Evolutionary conservation across 2,888 invertebrate species (phyloP), one percentile per base, ranked within the genome.

Genomic region (Tyria jacobaeae): DNA sequence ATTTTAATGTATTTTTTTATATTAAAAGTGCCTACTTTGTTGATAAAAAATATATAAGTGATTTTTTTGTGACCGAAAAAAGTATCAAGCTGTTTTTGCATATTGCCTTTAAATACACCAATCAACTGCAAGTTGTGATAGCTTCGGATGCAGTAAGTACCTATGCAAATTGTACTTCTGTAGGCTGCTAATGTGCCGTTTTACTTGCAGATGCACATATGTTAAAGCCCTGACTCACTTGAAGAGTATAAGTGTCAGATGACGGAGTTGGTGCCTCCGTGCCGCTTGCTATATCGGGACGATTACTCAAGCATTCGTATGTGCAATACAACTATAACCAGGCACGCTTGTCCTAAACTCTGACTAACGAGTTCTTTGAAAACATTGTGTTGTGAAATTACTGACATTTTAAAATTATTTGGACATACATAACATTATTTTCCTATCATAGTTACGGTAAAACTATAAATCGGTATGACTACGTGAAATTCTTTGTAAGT

Each of bases 241-340:
- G 73, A 71, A 77, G 75, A 78, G 55, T 56, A 55, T 48, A 53
- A 62, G 79, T 55, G 62, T 80, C 73, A 60, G 68, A 81, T 85
- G 85, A 86, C 82, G 76, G 76, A 73, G 70, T 69, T 44, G 63
- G 63, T 64, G 53, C 60, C 60, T 51, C 67, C 63, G 73, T 79
- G 76, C 76, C 80, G 78, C 78, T 74, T 53, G 78, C 89, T 91
- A 90, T 85, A 92, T 89, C 83, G 80, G 84, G 87, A 83, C 39
- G 76, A 82, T 91, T 91, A 88, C 91, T 91, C 91, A 91, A 90
- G 63, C 56, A 52, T 71, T 62, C 58, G 63, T 53, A 68, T 68
- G 61, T 63, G 55, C 64, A 72, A 59, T 66, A 64, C 50, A 35
- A 58, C 59, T 54, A 48, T 62, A 63, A 58, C 65, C 67, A 61